These are phyloP conservation scores for Biston betularia DNA, from an alignment of 2,888 invertebrate species.

Conservation along the genomic window DNA sequence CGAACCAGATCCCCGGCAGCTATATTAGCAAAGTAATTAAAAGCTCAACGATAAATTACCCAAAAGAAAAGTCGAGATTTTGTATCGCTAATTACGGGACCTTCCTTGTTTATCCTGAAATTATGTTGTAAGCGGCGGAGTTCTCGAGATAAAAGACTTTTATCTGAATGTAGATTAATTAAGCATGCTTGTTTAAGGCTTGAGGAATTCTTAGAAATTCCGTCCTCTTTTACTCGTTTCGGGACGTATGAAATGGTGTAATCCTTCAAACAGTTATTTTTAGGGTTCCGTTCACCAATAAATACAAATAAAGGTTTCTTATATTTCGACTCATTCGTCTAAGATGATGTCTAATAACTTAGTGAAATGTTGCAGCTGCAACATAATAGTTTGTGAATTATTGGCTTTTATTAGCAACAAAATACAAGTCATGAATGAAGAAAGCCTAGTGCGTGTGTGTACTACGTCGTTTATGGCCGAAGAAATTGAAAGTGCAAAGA, in stretches of 20 bases:
- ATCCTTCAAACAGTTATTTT: neutral
- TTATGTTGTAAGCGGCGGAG: slow-evolving; percentile 39
- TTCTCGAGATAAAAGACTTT: slow-evolving; percentile 38
- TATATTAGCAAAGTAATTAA: slow-evolving; percentile 32
- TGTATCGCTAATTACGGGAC: slow-evolving; percentile 41
- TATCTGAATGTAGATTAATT: slow-evolving; percentile 43
- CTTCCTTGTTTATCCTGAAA: slow-evolving; percentile 37
- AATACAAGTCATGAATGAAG: too few relatives aligned
- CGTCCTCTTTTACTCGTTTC: slow-evolving; percentile 2
- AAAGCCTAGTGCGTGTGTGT: too few relatives aligned
- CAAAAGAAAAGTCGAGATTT: slow-evolving; percentile 36
- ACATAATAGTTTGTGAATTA: too few relatives aligned
- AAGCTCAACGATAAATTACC: slow-evolving; percentile 33
- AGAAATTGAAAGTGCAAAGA: too few relatives aligned
- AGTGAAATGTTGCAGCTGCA: too few relatives aligned
- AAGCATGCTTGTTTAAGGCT: slow-evolving; percentile 20
- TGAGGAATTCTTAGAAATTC: slow-evolving; percentile 5
- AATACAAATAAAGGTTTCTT: too few relatives aligned
- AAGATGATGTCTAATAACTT: too few relatives aligned
- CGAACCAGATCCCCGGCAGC: slow-evolving; percentile 16
- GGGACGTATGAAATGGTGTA: neutral
- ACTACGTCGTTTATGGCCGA: too few relatives aligned
- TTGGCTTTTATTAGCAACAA: too few relatives aligned
- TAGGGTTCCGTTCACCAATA: too few relatives aligned
- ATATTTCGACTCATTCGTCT: too few relatives aligned